Evolutionary conservation across 2,888 invertebrate genomes (phyloP), one percentile per base, ranked within the genome.

Genomic region (Teleogryllus oceanicus): DNA sequence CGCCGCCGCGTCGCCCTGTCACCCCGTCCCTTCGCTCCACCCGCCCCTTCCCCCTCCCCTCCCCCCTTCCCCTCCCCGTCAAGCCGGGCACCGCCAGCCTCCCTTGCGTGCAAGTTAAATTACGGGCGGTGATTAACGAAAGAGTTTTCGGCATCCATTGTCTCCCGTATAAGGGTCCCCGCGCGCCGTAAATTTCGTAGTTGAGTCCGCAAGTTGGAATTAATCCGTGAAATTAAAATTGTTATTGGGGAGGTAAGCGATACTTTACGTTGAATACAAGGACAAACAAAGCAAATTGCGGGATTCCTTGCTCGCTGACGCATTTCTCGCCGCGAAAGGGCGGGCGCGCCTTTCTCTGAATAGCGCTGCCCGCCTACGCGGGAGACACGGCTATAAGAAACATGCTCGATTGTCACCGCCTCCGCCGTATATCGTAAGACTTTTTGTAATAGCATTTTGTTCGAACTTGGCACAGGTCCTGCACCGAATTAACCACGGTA

Each of bases 71-170:
- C 0, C 62, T 0, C 16, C 16, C 62, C 62, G 62, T 62, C 62
- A 16, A 18, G 16, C 62, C 62, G 13, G n/a, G 16, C 62, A 8
- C 62, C 62, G 62, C 62, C 62, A 16, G 13, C 16, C 62, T 62
- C 16, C 62, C 62, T 62, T n/a, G 62, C 62, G 62, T 18, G 62
- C 62, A 62, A 62, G 62, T 62, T 62, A 62, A 62, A 62, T 62
- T 62, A 62, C 62, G 62, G 62, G 62, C 62, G 13, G 62, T 62
- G 62, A 62, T 62, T 62, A 62, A 62, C 62, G 62, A 62, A 62
- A 62, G 62, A 62, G 62, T 62, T 62, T 62, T 62, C 62, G 62
- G 62, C 62, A 62, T 62, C 62, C 62, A 62, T 62, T 62, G 62
- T 62, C 62, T 62, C 62, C 62, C 62, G n/a, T 62, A 13, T 62